These are phyloP conservation scores for Stegodyphus mimosarum DNA, from an alignment of 1,140 invertebrate genomes.

Conservation along the genomic window DNA sequence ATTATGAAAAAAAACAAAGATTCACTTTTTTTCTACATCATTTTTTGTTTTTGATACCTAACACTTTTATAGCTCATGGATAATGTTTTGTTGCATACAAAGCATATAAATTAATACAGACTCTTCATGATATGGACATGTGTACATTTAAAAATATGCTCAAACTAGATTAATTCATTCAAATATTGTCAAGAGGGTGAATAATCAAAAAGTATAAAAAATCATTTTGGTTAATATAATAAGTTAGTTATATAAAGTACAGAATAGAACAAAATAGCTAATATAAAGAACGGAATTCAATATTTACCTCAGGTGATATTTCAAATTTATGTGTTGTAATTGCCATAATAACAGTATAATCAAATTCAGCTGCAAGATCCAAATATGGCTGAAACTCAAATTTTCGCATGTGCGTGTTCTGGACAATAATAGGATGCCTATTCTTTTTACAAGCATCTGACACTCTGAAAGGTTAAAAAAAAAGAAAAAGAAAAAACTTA, in stretches of 20 bases:
- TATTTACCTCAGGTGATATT: constrained; percentile 32
- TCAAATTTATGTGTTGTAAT: constrained; percentile 32
- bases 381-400: constrained; percentile 31
- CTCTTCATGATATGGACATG: not conserved
- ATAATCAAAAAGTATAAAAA: not conserved
- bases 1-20: too few species aligned
- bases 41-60: not conserved
- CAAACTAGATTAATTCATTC: not conserved
- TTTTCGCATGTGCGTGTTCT: constrained; percentile 34
- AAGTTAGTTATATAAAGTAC: too few species aligned
- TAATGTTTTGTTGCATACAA: not conserved
- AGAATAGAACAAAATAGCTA: too few species aligned
- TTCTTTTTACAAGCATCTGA: constrained; percentile 8
- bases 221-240: not conserved
- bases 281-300: too few species aligned
- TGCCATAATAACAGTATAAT: constrained; percentile 44
- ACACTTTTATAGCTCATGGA: not conserved
- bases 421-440: constrained; percentile 30
- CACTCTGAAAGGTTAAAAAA: constrained; percentile 11
- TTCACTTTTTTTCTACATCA: not conserved
- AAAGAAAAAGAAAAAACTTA: too few species aligned
- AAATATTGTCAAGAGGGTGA: not conserved
- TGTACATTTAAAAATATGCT: not conserved
- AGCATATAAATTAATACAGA: not conserved
- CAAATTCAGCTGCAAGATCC: constrained; percentile 19